These are phyloP conservation scores for Salvelinus namaycush DNA, from an alignment of 2,113 vertebrate genomes.

Conservation along the genomic window DNA sequence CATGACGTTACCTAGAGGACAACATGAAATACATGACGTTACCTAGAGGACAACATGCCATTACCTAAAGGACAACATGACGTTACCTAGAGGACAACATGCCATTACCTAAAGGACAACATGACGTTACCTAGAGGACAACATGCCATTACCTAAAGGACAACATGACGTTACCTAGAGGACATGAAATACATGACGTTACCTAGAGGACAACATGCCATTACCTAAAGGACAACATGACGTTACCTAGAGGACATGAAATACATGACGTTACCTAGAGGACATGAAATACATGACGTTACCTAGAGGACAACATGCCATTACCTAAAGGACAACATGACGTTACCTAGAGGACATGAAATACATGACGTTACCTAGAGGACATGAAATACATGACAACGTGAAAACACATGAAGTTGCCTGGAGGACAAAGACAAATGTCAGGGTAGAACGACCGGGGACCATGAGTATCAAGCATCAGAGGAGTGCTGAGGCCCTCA, in stretches of 20 bases:
- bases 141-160: conserved; percentile 79
- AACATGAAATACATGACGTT: conserved; percentile 82
- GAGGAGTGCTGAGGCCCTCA: too few species aligned
- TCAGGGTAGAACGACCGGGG: too few species aligned
- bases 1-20: conserved; percentile 79
- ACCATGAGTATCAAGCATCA: too few species aligned
- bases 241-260: conserved; percentile 79
- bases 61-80: conserved; percentile 80
- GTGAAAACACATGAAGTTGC: conserved; percentile 75
- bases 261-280: conserved; percentile 83
- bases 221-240: too few species aligned
- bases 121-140: conserved; percentile 76
- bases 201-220: conserved; percentile 71
- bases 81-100: conserved; percentile 76
- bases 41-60: conserved; percentile 70
- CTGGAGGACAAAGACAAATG: conserved; percentile 45
- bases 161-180: conserved; percentile 83
- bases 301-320: conserved; percentile 71
- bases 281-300: conserved; percentile 82
- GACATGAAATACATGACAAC: conserved; percentile 57
- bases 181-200: conserved; percentile 82
- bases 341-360: conserved; percentile 77
- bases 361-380: conserved; percentile 83
- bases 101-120: conserved; percentile 72
- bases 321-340: conserved; percentile 78